Conservation (phyloP, 2,888 invertebrate species). For the Torymus texanus region DNA sequence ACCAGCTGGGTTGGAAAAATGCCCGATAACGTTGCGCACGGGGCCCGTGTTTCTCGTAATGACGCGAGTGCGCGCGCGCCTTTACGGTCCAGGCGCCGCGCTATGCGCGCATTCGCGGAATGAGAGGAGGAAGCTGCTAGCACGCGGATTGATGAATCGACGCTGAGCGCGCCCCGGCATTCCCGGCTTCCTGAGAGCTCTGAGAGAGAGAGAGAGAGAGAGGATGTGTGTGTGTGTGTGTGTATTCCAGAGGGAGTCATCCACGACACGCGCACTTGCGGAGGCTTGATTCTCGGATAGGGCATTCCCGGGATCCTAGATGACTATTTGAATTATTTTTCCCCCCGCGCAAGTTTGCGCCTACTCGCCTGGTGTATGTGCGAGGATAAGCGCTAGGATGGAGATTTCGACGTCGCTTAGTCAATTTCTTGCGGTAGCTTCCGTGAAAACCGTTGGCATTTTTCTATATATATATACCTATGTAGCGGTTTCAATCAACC, state of each 20-base stretch:
- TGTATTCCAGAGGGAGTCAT: no score
- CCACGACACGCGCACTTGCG: no score
- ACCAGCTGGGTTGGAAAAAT: slow-evolving; percentile 15
- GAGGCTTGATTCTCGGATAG: no score
- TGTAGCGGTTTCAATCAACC: no score
- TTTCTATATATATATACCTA: not conserved
- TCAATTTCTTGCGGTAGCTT: not conserved
- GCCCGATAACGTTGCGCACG: slow-evolving; percentile 17
- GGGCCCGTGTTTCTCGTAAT: slow-evolving; percentile 35
- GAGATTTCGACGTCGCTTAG: slow-evolving; percentile 17
- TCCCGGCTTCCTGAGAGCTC: no score
- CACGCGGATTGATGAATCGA: slow-evolving; percentile 42
- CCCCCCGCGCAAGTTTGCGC: not conserved
- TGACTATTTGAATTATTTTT: slow-evolving; percentile 31
- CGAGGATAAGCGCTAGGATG: slow-evolving; percentile 14
- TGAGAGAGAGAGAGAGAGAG: no score
- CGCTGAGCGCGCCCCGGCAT: no score
- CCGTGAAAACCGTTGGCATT: not conserved
- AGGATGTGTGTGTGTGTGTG: no score
- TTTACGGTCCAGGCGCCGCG: not conserved
- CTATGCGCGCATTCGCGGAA: slow-evolving; percentile 34
- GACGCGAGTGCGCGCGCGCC: not conserved
- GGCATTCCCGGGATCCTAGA: slow-evolving; percentile 19
- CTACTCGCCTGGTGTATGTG: no score
- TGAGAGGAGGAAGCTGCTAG: slow-evolving; percentile 33